Evolutionary conservation across 2,113 vertebrate species (phyloP).

Genomic region (Trichomycterus rosablanca): DNA sequence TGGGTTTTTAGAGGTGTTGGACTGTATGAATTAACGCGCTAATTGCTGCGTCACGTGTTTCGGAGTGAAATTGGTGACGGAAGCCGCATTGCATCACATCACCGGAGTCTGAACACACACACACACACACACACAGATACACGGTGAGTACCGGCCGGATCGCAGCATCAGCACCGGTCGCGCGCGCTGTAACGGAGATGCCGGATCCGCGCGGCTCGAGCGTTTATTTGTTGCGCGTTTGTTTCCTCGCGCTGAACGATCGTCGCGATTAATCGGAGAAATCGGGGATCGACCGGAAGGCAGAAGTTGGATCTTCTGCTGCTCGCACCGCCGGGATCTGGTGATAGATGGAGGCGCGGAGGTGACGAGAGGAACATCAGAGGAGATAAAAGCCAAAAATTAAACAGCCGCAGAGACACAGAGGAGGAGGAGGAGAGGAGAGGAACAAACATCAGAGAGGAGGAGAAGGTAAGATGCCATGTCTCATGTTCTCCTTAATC

Average conservation of each 20-base stretch:
- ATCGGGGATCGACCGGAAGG: not conserved
- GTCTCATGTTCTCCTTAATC: constrained; percentile 19
- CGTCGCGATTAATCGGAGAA: not conserved
- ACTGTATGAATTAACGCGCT: not conserved
- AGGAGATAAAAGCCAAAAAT: not conserved
- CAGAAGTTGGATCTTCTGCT: constrained; percentile 1
- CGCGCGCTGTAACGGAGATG: constrained; percentile 1
- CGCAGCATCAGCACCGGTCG: not conserved
- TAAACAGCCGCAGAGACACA: constrained; percentile 5
- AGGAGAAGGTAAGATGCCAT: constrained; percentile 7
- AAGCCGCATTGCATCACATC: constrained; percentile 76
- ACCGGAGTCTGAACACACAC: constrained; percentile 43
- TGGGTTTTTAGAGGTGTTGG: too few species aligned
- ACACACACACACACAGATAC: not conserved
- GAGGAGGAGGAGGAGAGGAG: not conserved
- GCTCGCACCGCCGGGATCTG: not conserved
- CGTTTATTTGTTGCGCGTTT: not conserved
- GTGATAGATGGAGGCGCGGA: constrained; percentile 11
- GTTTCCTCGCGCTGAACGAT: not conserved
- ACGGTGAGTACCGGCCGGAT: not conserved
- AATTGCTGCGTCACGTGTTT: constrained; percentile 53
- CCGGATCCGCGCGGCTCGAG: not conserved
- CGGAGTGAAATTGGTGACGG: constrained; percentile 40
- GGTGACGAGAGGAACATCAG: not conserved
- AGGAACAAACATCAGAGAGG: constrained; percentile 5